Evolutionary conservation across 2,888 invertebrate genomes (phyloP), one percentile per base, ranked within the genome.

Genomic region (Cryptus armator): DNA sequence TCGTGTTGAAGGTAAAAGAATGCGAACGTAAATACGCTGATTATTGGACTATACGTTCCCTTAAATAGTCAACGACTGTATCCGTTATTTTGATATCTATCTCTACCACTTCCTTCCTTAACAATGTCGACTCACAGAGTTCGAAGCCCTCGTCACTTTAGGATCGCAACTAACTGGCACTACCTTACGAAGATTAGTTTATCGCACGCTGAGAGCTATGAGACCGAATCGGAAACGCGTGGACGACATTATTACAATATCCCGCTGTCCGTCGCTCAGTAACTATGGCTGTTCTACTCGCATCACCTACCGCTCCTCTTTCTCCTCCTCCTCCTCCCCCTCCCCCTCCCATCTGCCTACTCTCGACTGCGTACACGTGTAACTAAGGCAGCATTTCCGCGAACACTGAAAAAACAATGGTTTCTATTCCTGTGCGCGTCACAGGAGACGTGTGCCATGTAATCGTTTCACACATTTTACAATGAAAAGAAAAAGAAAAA

Each of bases 161-260:
- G 74, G 62, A 46, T 48, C 16, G 74, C 48, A 74, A 62, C 44
- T 64, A 77, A 68, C 51, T 43, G 46, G 37, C 46, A 53, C 70
- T 53, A 67, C 64, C 76, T 74, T n/a, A 71, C 64, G 48, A 79
- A 89, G 85, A 89, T 89, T 90, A 89, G 86, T 89, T 90, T 89
- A 89, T 88, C 88, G 86, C 87, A 84, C 67, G 89, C 87, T 89
- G 89, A 46, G 89, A 87, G 76, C 56, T 70, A 78, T 79, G 85
- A 72, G 68, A 77, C 84, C 78, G 81, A 82, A 83, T 87, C 82
- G 86, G 81, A 89, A 87, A 84, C 84, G 76, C 68, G 81, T 74
- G 62, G 48, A 67, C 80, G 66, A 64, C 87, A 81, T 87, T 86
- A 84, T 87, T 81, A 82, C 81, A 80, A 64, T 71, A 71, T 29